Evolutionary conservation across 1,140 invertebrate genomes (phyloP), one percentile per base, ranked within the genome.

Genomic region (Akabosia matsudoensis): DNA sequence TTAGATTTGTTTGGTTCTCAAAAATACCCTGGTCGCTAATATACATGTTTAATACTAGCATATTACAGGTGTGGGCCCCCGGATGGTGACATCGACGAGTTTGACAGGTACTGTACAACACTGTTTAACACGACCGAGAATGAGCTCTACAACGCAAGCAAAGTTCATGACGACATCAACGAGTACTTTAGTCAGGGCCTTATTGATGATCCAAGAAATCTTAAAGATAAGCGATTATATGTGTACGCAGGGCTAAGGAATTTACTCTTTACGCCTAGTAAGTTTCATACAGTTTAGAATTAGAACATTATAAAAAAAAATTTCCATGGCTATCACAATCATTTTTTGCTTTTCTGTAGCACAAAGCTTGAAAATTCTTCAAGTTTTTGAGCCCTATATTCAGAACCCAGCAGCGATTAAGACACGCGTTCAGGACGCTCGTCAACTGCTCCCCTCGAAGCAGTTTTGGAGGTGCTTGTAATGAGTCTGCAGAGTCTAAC

Each of bases 371-470:
- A 72, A 51, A 30, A 72, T 72, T 37, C 33, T 72, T 13, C 31
- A 34, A 13, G 70, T 72, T 34, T 72, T 37, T 72, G 70, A 72
- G 24, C 70, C 33, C 10, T 72, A 72, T 34, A 72, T 72, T 72
- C 10, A 45, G 24, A 16, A 7, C 4, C 70, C 33, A 7, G 33
- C 13, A 30, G n/a, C 10, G 4, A 72, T 72, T 28, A 34, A 13
- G 45, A 72, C 34, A 22, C 33, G 70, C 4, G 33, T 72, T 16
- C 70, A 72, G 24, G 70, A 72, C 45, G 14, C 70, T 34, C 16
- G 3, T n/a, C 70, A 45, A 26, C 70, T 72, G 34, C 45, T 31
- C 34, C 33, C 70, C 70, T 26, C 26, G 33, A 37, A 37, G 45
- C 30, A 72, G 22, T 51, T 34, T 37, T 37, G 70, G 70, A 3